These are phyloP conservation scores for Progne subis DNA, from an alignment of 2,113 vertebrate genomes.

Conservation along the genomic window DNA sequence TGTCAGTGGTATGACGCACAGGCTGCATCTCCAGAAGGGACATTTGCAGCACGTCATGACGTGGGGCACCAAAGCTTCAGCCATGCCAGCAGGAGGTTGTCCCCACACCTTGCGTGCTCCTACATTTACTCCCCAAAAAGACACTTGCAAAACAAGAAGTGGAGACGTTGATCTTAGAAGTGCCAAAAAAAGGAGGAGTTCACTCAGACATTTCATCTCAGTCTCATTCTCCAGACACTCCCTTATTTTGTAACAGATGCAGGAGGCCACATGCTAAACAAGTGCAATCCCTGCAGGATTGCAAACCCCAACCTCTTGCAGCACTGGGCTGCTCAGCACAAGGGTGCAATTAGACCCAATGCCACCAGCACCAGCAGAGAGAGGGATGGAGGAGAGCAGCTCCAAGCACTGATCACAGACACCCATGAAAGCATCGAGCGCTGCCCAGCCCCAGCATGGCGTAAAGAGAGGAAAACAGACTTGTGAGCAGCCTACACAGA, in stretches of 20 bases:
- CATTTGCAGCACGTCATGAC: background rate
- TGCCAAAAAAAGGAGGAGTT: background rate
- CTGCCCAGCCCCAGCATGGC: background rate
- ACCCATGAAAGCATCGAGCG: rapidly evolving
- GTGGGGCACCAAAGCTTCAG: background rate
- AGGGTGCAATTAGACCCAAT: rapidly evolving
- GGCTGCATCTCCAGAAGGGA: background rate
- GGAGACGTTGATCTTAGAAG: background rate
- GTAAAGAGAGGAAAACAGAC: background rate
- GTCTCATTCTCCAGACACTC: background rate
- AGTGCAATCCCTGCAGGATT: background rate
- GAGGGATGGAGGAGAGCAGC: background rate
- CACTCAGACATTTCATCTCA: background rate
- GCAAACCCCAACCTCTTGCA: background rate
- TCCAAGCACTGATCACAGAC: background rate
- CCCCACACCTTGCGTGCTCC: rapidly evolving
- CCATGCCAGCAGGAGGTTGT: background rate
- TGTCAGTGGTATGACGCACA: rapidly evolving
- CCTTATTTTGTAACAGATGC: background rate
- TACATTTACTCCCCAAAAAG: background rate
- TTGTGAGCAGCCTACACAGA: background rate
- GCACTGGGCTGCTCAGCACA: background rate
- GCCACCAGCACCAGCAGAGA: background rate
- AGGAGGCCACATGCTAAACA: background rate
- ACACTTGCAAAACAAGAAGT: background rate